Conservation (phyloP, 2,888 invertebrate species). For the Brachyopa scutellaris region DNA sequence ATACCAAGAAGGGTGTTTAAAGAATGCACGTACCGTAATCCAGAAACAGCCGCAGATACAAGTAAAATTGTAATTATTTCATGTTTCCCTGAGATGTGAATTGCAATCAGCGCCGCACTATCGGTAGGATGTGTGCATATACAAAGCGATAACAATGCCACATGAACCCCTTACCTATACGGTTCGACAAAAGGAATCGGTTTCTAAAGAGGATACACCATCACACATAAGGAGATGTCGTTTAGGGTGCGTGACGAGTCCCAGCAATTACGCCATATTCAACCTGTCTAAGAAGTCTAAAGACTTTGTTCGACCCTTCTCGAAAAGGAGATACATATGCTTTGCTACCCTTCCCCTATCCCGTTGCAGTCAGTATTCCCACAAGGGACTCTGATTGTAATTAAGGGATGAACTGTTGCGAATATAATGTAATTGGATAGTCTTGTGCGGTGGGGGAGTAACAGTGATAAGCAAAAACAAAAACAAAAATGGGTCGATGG, state of each 20-base stretch:
- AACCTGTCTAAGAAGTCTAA: constrained; percentile 70
- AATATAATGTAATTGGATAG: constrained; percentile 71
- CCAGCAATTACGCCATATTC: constrained; percentile 71
- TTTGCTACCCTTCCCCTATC: constrained; percentile 23
- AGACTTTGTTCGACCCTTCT: constrained; percentile 63
- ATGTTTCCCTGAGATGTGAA: constrained; percentile 35
- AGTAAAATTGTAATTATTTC: constrained; percentile 36
- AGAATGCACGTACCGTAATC: constrained; percentile 10
- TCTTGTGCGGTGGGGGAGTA: constrained; percentile 36
- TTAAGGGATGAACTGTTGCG: constrained; percentile 73
- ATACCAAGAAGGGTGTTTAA: constrained; percentile 1
- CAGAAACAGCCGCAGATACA: constrained; percentile 15
- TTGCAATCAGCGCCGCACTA: constrained; percentile 32
- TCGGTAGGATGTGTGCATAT: constrained; percentile 51
- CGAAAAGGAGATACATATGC: constrained; percentile 29
- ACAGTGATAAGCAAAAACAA: constrained; percentile 57
- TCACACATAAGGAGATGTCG: constrained; percentile 17
- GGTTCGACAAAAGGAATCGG: background rate
- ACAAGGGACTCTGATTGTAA: constrained; percentile 66
- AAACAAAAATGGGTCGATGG: constrained; percentile 60
- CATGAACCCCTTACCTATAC: constrained; percentile 54
- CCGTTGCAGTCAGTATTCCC: constrained; percentile 50
- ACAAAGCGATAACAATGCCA: constrained; percentile 63
- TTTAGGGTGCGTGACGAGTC: constrained; percentile 65
- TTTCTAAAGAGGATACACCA: background rate